Evolutionary conservation across 1,140 invertebrate genomes (phyloP).

Genomic region (Ceratosolen fusciceps): DNA sequence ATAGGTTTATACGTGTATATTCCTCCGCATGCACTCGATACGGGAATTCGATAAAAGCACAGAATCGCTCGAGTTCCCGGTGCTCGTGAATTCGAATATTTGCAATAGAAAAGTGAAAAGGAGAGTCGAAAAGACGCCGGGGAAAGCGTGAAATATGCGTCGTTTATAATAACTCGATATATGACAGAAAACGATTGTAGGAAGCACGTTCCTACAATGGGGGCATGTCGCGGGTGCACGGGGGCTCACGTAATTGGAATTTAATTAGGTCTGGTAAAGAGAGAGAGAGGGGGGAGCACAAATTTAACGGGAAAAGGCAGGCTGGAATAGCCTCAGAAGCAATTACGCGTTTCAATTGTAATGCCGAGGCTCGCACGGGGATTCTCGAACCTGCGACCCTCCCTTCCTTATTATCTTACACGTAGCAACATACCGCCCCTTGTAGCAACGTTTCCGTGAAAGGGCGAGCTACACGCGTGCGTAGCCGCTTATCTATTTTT

Average conservation of each 20-base stretch:
- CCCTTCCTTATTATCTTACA: too few relatives aligned
- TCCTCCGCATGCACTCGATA: too few relatives aligned
- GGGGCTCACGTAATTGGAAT: background rate
- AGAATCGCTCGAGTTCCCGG: too few relatives aligned
- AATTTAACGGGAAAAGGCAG: background rate
- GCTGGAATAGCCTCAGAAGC: background rate
- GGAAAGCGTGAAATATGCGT: too few relatives aligned
- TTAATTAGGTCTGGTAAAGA: background rate
- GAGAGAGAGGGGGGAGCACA: background rate
- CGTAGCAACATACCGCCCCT: background rate
- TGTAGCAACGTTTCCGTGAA: background rate
- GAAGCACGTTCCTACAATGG: too few relatives aligned
- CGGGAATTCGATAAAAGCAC: too few relatives aligned
- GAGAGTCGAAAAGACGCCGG: too few relatives aligned
- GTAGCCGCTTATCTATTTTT: background rate
- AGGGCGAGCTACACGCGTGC: background rate
- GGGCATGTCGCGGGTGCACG: background rate
- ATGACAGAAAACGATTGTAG: background rate
- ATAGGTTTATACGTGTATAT: too few relatives aligned
- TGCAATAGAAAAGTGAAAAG: too few relatives aligned
- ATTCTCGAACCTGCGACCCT: too few relatives aligned
- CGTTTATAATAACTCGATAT: background rate
- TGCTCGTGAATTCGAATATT: too few relatives aligned
- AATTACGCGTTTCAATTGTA: background rate
- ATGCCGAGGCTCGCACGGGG: background rate